phyloP scores from a whole-genome alignment of 1,140 invertebrate genomes.

The Drosophila yakuba region DNA sequence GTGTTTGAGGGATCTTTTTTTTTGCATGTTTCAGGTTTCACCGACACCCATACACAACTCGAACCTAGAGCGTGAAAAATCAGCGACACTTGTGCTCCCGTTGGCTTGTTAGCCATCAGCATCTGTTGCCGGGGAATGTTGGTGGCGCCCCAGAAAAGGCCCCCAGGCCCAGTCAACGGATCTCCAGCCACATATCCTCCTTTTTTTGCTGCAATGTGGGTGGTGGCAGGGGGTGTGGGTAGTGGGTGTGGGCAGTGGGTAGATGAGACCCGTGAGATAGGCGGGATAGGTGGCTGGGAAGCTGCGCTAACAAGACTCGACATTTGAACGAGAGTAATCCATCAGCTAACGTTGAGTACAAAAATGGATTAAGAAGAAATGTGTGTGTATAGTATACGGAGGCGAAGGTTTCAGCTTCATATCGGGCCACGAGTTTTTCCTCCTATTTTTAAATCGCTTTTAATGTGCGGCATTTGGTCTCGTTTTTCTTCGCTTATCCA shows the following conservation, averaged over 20 bases:
- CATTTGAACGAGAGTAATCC: slow-evolving; percentile 81
- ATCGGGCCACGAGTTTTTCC: slow-evolving; percentile 26
- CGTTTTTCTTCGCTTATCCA: slow-evolving; percentile 26
- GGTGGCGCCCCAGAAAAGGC: slow-evolving; percentile 19
- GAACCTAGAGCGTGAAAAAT: slow-evolving; percentile 76
- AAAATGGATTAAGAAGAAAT: slow-evolving; percentile 76
- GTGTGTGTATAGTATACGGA: slow-evolving; percentile 3
- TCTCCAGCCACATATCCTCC: slow-evolving; percentile 21
- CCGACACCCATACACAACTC: slow-evolving; percentile 15
- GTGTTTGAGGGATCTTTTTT: slow-evolving; percentile 7
- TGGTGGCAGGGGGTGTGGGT: neutral
- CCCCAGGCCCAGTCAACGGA: slow-evolving; percentile 44
- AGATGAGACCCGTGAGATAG: too few relatives aligned
- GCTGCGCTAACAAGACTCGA: slow-evolving; percentile 77
- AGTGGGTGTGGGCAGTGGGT: neutral
- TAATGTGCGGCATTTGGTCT: slow-evolving; percentile 74
- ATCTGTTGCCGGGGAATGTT: slow-evolving; percentile 61
- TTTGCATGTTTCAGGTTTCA: slow-evolving; percentile 1
- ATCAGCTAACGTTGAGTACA: slow-evolving; percentile 74
- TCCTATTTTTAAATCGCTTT: slow-evolving; percentile 61
- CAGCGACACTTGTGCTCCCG: slow-evolving; percentile 59
- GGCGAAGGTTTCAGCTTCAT: slow-evolving; percentile 51
- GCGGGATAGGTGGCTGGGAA: slow-evolving; percentile 14
- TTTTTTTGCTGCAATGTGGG: slow-evolving; percentile 23
- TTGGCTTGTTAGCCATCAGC: slow-evolving; percentile 67